Evolutionary conservation across 2,797 vertebrate genomes (phyloP).

Genomic region (Hippoglossus hippoglossus): DNA sequence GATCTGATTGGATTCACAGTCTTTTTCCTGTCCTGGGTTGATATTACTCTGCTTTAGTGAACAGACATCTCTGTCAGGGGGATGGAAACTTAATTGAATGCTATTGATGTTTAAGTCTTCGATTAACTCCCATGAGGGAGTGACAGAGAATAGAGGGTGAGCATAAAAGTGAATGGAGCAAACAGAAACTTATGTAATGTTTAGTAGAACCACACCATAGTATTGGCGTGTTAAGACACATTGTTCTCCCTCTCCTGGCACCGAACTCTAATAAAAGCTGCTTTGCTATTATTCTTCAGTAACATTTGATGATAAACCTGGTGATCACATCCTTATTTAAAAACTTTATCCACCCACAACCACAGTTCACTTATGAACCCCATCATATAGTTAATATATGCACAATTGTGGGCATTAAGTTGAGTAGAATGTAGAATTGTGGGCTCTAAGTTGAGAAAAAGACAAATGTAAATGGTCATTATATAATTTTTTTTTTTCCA

Average conservation of each 20-base stretch:
- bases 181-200: background rate
- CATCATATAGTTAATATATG: no score
- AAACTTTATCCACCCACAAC: no score
- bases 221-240: no score
- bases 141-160: no score
- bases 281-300: background rate
- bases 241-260: background rate
- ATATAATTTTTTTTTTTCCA: background rate
- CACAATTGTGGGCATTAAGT: no score
- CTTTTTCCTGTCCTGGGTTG: background rate
- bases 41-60: background rate
- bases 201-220: no score
- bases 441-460: background rate
- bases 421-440: background rate
- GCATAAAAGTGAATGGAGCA: background rate
- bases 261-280: background rate
- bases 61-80: background rate
- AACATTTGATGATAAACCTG: slow-evolving; percentile 14
- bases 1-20: background rate
- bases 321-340: background rate
- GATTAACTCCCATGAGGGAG: no score
- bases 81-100: no score
- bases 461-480: background rate
- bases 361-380: no score
- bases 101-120: no score